Evolutionary conservation across 2,797 vertebrate genomes (phyloP).

Genomic region (Hafferia zeledoni): DNA sequence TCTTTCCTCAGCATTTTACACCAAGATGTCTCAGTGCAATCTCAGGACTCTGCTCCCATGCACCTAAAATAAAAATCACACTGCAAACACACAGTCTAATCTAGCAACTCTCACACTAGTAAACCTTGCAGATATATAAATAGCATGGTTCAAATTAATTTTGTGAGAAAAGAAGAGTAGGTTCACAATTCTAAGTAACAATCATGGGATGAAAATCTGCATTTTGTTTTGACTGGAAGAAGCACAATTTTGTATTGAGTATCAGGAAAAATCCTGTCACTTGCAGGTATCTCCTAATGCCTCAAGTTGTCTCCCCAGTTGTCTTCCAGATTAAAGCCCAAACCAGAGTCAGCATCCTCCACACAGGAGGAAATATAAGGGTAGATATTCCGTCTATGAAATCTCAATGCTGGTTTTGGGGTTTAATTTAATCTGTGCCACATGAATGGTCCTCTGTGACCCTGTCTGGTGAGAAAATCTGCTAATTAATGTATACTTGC

Average conservation of each 20-base stretch:
- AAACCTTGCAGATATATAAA: neutral
- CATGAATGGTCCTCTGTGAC: neutral
- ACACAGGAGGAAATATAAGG: neutral
- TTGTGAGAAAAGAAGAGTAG: neutral
- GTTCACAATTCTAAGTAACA: neutral
- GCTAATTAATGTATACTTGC: neutral
- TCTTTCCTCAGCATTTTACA: conserved; percentile 19
- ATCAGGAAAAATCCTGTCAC: neutral
- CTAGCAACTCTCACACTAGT: neutral
- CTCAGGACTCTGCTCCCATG: conserved; percentile 5
- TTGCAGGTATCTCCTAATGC: neutral
- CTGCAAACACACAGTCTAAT: conserved; percentile 18
- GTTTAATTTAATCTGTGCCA: neutral
- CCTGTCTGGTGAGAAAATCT: neutral
- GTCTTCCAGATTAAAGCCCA: neutral
- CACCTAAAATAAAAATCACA: conserved; percentile 38
- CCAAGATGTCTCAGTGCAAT: neutral
- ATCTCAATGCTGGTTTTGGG: neutral
- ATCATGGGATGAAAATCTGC: neutral
- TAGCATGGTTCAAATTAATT: conserved; percentile 7
- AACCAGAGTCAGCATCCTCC: neutral
- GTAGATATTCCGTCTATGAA: neutral
- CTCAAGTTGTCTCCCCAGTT: neutral
- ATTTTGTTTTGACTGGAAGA: neutral
- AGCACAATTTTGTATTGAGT: neutral